Evolutionary conservation across 2,888 invertebrate species (phyloP), one percentile per base, ranked within the genome.

Genomic region (Marasmarcha lunaedactyla): DNA sequence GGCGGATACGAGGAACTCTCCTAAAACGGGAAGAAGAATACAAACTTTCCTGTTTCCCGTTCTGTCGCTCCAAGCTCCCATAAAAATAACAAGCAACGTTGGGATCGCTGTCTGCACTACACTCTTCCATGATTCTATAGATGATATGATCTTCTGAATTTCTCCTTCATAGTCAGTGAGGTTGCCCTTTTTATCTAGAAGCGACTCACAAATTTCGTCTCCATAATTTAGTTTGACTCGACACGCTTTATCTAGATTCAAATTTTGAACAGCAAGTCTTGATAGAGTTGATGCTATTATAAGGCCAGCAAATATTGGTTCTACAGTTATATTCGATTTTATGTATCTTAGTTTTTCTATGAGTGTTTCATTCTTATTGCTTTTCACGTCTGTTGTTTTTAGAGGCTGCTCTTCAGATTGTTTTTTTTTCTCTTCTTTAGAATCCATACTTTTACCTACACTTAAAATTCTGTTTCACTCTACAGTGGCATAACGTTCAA

Each of bases 181-280:
- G 49, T 89, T 90, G 0, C 67, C 76, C 43, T 54, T 63, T 37
- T 57, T 63, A 13, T 63, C 59, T 2, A 79, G 63, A 9, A 81
- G 43, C 0, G 66, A 62, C 43, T 73, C 65, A 48, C 79, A 81
- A 10, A 79, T 65, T n/a, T 55, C 52, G 37, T 76, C 67, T 26
- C 66, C 69, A 14, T 54, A 71, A 10, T 57, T 46, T 33, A 65
- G 42, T 46, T 74, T 79, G 0, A 78, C 67, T 14, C 78, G 52
- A 38, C 79, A 79, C 0, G 77, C 63, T 58, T 81, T 79, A 61
- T 91, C 91, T 47, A 92, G 69, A 57, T 90, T 90, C 6, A 92
- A 70, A 63, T 92, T 92, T 63, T 91, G 90, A 7, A 90, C 89
- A 11, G 90, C 89, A 42, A 91, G 58, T 30, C 86, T 85, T 0